Evolutionary conservation across 2,888 invertebrate species (phyloP).

Genomic region (Monochamus alternatus): DNA sequence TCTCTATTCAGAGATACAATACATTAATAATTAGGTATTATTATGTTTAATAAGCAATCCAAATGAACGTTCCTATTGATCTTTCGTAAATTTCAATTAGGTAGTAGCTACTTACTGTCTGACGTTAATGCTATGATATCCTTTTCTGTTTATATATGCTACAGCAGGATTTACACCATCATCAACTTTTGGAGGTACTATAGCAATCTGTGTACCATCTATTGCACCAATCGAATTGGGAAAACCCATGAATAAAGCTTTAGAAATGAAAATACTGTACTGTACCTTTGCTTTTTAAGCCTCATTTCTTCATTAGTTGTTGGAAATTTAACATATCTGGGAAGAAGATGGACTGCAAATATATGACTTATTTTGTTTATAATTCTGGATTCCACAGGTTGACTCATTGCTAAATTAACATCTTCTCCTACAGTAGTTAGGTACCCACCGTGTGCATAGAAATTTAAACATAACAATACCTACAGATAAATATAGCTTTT

Average conservation of each 20-base stretch:
- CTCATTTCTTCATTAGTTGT: slow-evolving; percentile 2
- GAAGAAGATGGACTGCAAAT: neutral
- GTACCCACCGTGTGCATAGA: slow-evolving; percentile 1
- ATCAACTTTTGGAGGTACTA: neutral
- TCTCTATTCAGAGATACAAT: too few relatives aligned
- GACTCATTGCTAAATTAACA: neutral
- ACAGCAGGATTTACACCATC: neutral
- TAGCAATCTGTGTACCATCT: slow-evolving; percentile 8
- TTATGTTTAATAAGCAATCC: too few relatives aligned
- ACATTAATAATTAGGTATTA: too few relatives aligned
- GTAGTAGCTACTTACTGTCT: too few relatives aligned
- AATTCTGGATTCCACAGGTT: slow-evolving; percentile 1
- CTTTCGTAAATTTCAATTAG: too few relatives aligned
- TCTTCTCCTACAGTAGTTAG: slow-evolving; percentile 5
- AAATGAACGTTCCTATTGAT: too few relatives aligned
- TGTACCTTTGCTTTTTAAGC: neutral
- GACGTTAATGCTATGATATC: too few relatives aligned
- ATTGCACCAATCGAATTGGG: slow-evolving; percentile 2
- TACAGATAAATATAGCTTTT: neutral
- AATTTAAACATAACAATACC: neutral
- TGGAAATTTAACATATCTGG: slow-evolving; percentile 4
- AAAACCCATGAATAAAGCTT: neutral
- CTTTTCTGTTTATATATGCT: too few relatives aligned
- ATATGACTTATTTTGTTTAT: slow-evolving; percentile 6
- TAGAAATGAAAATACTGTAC: neutral